These are phyloP conservation scores for Cephalophus harveyi DNA, from an alignment of 2,113 vertebrate genomes.

Conservation along the genomic window DNA sequence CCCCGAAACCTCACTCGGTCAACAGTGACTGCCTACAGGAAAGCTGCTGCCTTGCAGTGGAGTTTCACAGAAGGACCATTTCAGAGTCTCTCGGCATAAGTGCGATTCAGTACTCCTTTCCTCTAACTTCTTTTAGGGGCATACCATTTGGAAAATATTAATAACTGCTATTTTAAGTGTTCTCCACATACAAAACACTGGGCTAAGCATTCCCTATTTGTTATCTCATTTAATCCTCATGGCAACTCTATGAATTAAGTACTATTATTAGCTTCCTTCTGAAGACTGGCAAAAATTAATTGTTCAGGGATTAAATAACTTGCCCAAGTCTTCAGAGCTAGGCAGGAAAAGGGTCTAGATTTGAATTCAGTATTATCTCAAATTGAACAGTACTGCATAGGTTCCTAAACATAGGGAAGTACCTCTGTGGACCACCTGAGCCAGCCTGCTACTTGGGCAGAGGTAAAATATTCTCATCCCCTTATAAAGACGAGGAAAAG, in stretches of 20 bases:
- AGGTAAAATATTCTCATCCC: neutral
- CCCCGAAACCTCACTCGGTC: slow-evolving; percentile 17
- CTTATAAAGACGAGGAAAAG: neutral
- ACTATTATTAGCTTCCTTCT: slow-evolving; percentile 17
- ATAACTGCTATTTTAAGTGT: slow-evolving; percentile 50
- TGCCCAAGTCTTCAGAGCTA: neutral
- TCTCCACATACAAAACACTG: neutral
- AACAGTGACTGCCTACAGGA: neutral
- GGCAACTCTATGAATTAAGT: neutral
- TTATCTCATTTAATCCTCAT: slow-evolving; percentile 27
- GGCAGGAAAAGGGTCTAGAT: neutral
- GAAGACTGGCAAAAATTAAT: neutral
- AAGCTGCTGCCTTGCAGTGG: slow-evolving; percentile 2
- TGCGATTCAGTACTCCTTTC: slow-evolving; percentile 21
- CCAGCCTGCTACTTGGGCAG: fast-evolving
- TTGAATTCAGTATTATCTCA: neutral
- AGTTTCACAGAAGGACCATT: slow-evolving; percentile 35
- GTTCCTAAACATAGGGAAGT: neutral
- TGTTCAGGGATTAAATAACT: neutral
- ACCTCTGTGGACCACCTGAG: neutral
- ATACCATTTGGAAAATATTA: slow-evolving; percentile 65
- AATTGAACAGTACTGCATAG: neutral
- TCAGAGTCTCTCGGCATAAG: fast-evolving
- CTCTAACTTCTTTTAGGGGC: neutral
- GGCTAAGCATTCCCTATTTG: neutral